Conservation (phyloP, 2,888 invertebrate genomes). For the Catocala nupta region DNA sequence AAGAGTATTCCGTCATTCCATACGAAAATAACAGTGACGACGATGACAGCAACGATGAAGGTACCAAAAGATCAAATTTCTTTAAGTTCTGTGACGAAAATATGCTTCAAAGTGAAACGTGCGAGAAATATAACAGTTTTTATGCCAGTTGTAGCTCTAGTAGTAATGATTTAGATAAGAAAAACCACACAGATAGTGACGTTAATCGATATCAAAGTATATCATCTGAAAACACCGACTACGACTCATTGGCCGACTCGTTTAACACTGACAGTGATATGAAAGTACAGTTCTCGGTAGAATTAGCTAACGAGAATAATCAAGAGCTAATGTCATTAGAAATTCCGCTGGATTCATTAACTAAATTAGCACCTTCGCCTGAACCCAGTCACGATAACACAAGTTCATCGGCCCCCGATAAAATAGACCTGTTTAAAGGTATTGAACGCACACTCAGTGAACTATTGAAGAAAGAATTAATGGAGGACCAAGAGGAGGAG, state of each 20-base stretch:
- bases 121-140: constrained; percentile 81
- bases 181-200: constrained; percentile 65
- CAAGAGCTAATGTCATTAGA: constrained; percentile 58
- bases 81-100: constrained; percentile 78
- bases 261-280: constrained; percentile 66
- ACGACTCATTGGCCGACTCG: constrained; percentile 72
- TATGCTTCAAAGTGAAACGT: constrained; percentile 82
- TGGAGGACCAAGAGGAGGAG: constrained; percentile 82
- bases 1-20: constrained; percentile 70
- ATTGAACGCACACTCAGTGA: constrained; percentile 86
- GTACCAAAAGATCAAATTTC: constrained; percentile 61
- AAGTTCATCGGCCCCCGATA: constrained; percentile 66
- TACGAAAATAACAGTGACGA: constrained; percentile 66
- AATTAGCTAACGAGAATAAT: constrained; percentile 66
- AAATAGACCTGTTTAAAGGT: constrained; percentile 85
- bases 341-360: constrained; percentile 59
- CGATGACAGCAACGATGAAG: constrained; percentile 63
- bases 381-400: constrained; percentile 65
- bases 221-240: constrained; percentile 72
- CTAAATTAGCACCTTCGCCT: constrained; percentile 74
- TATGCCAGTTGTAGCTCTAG: constrained; percentile 73
- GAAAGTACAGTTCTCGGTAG: constrained; percentile 76
- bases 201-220: constrained; percentile 69
- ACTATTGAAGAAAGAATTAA: constrained; percentile 86
- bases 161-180: constrained; percentile 71